Percentiles rank a stretch among this genome's conserved stretches.
Evolutionary conservation across 2,113 vertebrate species (phyloP).

Genomic region (Xiphophorus hellerii): DNA sequence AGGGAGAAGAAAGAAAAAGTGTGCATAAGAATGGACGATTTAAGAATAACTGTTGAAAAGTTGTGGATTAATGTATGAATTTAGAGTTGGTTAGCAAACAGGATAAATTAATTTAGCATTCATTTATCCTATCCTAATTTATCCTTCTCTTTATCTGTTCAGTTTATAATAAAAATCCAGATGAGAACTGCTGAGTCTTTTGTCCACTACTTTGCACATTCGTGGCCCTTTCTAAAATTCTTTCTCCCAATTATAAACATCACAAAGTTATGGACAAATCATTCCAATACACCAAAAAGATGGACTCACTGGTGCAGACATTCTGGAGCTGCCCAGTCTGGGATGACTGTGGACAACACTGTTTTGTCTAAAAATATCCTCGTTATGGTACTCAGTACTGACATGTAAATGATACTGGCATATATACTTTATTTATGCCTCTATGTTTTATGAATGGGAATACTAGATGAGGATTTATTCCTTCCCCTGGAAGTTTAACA

Average conservation of each 20-base stretch:
- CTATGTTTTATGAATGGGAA: conserved; percentile 10
- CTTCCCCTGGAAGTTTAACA: conserved; percentile 42
- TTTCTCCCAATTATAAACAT: conserved; percentile 29
- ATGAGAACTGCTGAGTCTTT: conserved; percentile 25
- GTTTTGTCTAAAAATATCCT: background rate
- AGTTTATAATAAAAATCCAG: conserved; percentile 17
- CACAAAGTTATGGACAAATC: conserved; percentile 44
- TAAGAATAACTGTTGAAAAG: background rate
- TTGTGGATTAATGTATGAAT: background rate
- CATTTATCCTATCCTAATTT: too few species aligned
- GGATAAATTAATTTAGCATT: background rate
- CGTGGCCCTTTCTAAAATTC: conserved; percentile 17
- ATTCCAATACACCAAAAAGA: conserved; percentile 54
- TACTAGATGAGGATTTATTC: conserved; percentile 17
- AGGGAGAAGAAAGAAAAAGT: background rate
- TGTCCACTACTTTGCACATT: conserved; percentile 46
- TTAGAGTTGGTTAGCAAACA: background rate
- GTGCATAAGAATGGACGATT: background rate
- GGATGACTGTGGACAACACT: background rate
- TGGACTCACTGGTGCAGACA: conserved; percentile 45
- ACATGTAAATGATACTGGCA: conserved; percentile 22
- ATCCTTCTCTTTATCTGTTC: conserved; percentile 2
- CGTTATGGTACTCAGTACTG: conserved; percentile 17
- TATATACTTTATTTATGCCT: conserved; percentile 14
- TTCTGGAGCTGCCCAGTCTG: conserved; percentile 35